A percentile compares a stretch with the other conserved stretches of the same genome.
phyloP scores from a whole-genome alignment of 1,140 invertebrate species.

The Eriocheir sinensis region DNA sequence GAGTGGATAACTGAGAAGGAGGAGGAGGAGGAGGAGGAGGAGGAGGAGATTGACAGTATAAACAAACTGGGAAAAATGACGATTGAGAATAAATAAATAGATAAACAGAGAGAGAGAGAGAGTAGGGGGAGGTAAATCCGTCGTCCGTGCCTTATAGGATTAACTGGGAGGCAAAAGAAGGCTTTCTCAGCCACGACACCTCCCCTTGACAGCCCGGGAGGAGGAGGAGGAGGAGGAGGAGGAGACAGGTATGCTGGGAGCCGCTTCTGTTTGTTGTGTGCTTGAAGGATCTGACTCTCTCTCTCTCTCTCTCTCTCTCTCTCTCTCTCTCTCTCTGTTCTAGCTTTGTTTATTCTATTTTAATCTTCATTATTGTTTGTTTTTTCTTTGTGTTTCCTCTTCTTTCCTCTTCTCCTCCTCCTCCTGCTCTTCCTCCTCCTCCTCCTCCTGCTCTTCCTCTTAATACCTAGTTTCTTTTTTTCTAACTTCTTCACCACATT shows the following conservation, averaged over 20 bases:
- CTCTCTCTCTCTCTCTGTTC: neutral
- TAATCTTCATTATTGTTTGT: neutral
- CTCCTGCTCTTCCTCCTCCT: no score
- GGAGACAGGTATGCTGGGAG: constrained; percentile 31
- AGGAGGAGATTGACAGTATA: neutral
- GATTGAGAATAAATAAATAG: neutral
- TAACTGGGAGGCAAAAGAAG: neutral
- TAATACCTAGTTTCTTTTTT: neutral
- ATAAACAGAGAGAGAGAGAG: neutral
- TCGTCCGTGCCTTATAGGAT: no score
- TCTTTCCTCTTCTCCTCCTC: neutral
- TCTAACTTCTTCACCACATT: no score
- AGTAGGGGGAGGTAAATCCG: neutral
- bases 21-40: neutral
- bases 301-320: constrained; percentile 14
- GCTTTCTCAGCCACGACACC: neutral
- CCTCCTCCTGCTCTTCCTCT: no score
- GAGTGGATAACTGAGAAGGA: neutral
- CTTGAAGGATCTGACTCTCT: neutral
- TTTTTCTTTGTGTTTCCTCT: neutral
- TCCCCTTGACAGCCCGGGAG: constrained; percentile 17
- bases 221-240: constrained; percentile 40
- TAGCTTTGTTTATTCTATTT: neutral
- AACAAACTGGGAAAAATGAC: neutral
- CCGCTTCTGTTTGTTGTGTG: constrained; percentile 22